Base-by-base conservation (phyloP, 2,888 invertebrate genomes). In the Aphrophora alni region DNA sequence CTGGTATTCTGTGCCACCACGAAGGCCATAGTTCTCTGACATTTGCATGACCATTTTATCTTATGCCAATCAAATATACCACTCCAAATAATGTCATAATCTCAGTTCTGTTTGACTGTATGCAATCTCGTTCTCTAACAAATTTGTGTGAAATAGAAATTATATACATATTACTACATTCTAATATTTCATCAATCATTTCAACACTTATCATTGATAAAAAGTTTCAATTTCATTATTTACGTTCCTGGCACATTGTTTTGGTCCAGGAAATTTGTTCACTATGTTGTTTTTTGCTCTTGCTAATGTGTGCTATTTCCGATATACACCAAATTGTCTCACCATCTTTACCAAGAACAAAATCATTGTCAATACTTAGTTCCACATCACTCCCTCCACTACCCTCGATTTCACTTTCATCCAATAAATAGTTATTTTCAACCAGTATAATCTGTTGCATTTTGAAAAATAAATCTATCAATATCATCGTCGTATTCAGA, bases 141-240 rank as follows among this genome's bases (percentile, higher is more conserved):
- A 14, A 44, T 44, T 44, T 44, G 14, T 44, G 12, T 44, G 44
- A 44, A 44, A 17, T 44, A 44, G 17, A 44, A 44, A 44, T 14
- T 44, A 44, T 10, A 44, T 44, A 44, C 44, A 8, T 44, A 17
- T 44, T 17, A 14, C 1, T 44, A 17, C 8, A 10, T 2, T 44
- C 14, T 44, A n/a, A 72, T 26, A 72, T 33, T 33, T 25, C 12
- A 28, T 73, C 73, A 73, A 73, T 72, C 73, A 74, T 74, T 38
- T 74, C 74, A 74, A 74, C 33, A 44, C 38, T 74, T 38, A 74
- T 74, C 24, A 74, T 44, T 74, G 74, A 74, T 74, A 38, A 74
- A 38, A 74, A 74, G 38, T 38, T 74, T 21, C 74, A 74, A 72
- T 38, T 72, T 72, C 33, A 25, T 72, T 17, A 33, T 28, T 72